Evolutionary conservation across 1,140 invertebrate genomes (phyloP).

Genomic region (Aplysia californica): DNA sequence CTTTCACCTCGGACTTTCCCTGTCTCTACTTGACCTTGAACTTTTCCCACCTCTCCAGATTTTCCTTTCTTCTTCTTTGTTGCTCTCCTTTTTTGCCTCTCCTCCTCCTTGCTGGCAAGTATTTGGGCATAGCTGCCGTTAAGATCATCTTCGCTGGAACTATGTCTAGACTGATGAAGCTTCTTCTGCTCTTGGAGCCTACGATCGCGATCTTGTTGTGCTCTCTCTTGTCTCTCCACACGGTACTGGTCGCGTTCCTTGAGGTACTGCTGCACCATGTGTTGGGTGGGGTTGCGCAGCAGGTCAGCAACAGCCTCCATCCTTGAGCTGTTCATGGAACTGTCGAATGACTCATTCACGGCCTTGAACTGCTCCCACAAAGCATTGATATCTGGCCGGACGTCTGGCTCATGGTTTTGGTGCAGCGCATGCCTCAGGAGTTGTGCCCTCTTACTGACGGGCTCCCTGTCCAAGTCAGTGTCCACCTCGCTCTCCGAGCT

Average conservation of each 20-base stretch:
- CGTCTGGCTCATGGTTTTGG: slow-evolving; percentile 34
- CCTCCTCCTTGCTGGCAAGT: slow-evolving; percentile 20
- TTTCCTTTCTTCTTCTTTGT: slow-evolving; percentile 29
- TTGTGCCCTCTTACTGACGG: slow-evolving; percentile 45
- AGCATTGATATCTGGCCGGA: slow-evolving; percentile 49
- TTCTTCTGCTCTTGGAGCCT: slow-evolving; percentile 12
- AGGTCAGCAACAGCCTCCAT: slow-evolving; percentile 49
- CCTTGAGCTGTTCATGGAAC: slow-evolving; percentile 46
- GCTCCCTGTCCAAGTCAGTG: slow-evolving; percentile 8
- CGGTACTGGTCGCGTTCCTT: slow-evolving; percentile 24
- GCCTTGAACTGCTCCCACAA: slow-evolving; percentile 59
- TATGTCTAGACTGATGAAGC: slow-evolving; percentile 8
- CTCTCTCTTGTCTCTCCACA: slow-evolving; percentile 25
- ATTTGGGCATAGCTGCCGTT: slow-evolving; percentile 41
- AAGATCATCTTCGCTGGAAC: slow-evolving; percentile 46
- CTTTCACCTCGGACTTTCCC: neutral
- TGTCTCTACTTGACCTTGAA: neutral
- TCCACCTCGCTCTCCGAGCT: slow-evolving; percentile 22
- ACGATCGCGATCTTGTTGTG: slow-evolving; percentile 22
- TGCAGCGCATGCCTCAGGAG: slow-evolving; percentile 47
- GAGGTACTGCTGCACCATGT: slow-evolving; percentile 28
- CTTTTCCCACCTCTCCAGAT: neutral
- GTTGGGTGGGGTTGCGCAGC: slow-evolving; percentile 29
- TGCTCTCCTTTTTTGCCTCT: slow-evolving; percentile 28
- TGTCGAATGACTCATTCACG: slow-evolving; percentile 42